Evolutionary conservation across 2,113 vertebrate species (phyloP).

Genomic region (Arizona elegans): DNA sequence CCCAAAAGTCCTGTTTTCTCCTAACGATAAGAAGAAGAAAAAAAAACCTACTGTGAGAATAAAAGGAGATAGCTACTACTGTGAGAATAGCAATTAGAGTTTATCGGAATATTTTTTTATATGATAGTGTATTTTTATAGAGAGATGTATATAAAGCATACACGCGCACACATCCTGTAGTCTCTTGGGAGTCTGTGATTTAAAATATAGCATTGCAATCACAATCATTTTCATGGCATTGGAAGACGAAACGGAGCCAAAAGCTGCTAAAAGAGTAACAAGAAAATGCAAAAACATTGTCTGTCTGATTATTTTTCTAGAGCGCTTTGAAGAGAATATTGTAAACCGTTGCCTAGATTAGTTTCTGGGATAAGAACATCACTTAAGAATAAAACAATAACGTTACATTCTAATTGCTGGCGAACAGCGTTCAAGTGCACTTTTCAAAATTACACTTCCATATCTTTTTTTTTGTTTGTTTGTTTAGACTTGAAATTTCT

Average conservation of each 20-base stretch:
- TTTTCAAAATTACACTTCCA: constrained; percentile 75
- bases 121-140: constrained; percentile 68
- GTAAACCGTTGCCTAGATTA: constrained; percentile 26
- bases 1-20: background rate
- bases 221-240: constrained; percentile 33
- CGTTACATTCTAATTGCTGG: constrained; percentile 68
- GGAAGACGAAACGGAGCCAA: constrained; percentile 34
- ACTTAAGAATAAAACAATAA: constrained; percentile 51
- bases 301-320: constrained; percentile 33
- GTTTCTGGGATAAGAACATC: constrained; percentile 49
- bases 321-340: constrained; percentile 39
- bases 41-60: constrained; percentile 72
- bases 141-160: constrained; percentile 51
- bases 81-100: constrained; percentile 67
- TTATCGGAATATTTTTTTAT: constrained; percentile 66
- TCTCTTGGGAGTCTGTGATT: constrained; percentile 57
- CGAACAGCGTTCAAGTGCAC: constrained; percentile 79
- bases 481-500: constrained; percentile 74
- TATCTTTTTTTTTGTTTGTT: background rate
- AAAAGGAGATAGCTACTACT: constrained; percentile 67
- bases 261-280: constrained; percentile 49
- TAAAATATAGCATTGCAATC: constrained; percentile 50
- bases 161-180: constrained; percentile 35
- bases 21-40: constrained; percentile 31
- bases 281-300: constrained; percentile 11